Percentiles rank a stretch among this genome's conserved stretches.
Evolutionary conservation across 37 sponge, comb jelly and placozoan species (phyloP).

Genomic region (Cliona cf. orientalis): DNA sequence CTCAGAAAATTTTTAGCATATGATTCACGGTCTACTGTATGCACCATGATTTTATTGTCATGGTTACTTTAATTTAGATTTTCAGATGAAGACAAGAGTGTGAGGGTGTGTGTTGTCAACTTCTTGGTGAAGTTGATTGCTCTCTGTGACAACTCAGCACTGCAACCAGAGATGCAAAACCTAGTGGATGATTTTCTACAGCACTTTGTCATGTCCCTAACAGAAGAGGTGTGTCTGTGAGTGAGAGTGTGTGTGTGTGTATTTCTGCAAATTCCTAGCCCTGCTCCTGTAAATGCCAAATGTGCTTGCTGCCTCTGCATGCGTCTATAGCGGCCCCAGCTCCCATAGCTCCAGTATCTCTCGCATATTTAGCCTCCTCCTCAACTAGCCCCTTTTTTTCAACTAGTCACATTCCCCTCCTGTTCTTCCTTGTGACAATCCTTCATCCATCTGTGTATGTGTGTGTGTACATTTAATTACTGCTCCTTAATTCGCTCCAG

Average conservation of each 20-base stretch:
- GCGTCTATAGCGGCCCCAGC: too few relatives aligned
- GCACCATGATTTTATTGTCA: neutral
- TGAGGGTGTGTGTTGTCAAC: conserved; percentile 30
- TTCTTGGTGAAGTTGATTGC: conserved; percentile 12
- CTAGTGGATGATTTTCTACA: too few relatives aligned
- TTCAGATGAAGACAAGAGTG: conserved; percentile 35
- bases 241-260: neutral
- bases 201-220: too few relatives aligned
- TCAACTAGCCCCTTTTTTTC: too few relatives aligned
- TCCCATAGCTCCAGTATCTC: too few relatives aligned
- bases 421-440: neutral
- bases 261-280: neutral
- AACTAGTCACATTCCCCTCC: too few relatives aligned
- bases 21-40: too few relatives aligned
- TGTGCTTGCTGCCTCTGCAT: neutral
- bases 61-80: conserved; percentile 4
- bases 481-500: neutral
- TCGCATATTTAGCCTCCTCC: too few relatives aligned
- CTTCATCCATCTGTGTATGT: too few relatives aligned
- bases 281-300: neutral
- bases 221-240: neutral
- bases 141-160: too few relatives aligned
- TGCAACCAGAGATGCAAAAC: too few relatives aligned
- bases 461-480: neutral
- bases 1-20: too few relatives aligned